These are phyloP conservation scores for Caenorhabditis latens DNA, from an alignment of 1,140 invertebrate genomes.

Conservation along the genomic window DNA sequence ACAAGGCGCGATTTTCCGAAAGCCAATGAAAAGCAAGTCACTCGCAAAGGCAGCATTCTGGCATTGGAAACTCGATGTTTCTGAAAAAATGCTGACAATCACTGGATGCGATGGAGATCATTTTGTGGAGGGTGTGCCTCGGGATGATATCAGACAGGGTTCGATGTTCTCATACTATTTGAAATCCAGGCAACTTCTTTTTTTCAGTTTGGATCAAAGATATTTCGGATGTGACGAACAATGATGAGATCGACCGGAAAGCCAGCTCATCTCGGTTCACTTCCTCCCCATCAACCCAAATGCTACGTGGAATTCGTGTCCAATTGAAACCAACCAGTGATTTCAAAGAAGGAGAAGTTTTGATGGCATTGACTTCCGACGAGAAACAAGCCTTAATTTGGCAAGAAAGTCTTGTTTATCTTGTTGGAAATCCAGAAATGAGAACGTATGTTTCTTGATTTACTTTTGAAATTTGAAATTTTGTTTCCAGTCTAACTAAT, in stretches of 20 bases:
- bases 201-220: slow-evolving; percentile 58
- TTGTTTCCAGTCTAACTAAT: slow-evolving; percentile 28
- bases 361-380: slow-evolving; percentile 7
- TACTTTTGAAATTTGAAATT: not conserved
- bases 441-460: not conserved
- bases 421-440: not conserved
- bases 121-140: slow-evolving; percentile 42
- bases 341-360: slow-evolving; percentile 23
- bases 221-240: slow-evolving; percentile 26
- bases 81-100: slow-evolving; percentile 25
- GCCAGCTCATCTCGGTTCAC: slow-evolving; percentile 28
- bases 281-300: not conserved
- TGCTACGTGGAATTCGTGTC: slow-evolving; percentile 12
- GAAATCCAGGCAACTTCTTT: not conserved
- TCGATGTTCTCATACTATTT: too few species aligned
- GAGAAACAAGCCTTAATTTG: slow-evolving; percentile 17
- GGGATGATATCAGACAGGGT: slow-evolving; percentile 38
- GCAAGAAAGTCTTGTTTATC: not conserved
- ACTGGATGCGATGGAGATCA: slow-evolving; percentile 42
- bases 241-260: slow-evolving; percentile 38
- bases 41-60: slow-evolving; percentile 19
- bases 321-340: slow-evolving; percentile 32
- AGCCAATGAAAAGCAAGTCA: slow-evolving; percentile 61
- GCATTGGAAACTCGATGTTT: slow-evolving; percentile 54
- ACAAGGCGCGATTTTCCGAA: slow-evolving; percentile 66